Conservation (phyloP, 1,140 invertebrate species). For the Pemphigus obesinymphae region DNA sequence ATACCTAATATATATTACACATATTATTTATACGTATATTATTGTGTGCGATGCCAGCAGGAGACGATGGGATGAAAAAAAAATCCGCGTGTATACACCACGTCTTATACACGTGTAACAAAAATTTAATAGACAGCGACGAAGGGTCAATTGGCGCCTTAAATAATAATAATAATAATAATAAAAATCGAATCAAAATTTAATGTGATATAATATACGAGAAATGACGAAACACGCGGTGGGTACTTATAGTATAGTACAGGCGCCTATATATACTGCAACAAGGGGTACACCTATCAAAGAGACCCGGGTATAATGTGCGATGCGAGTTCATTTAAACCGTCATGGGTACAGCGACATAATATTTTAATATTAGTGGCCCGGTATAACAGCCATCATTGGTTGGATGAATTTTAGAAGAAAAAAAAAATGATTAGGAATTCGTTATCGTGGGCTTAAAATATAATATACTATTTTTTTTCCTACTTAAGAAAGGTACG, state of each 20-base stretch:
- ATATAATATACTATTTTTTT: neutral
- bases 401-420: neutral
- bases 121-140: constrained; percentile 15
- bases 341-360: no score
- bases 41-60: constrained; percentile 13
- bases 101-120: neutral
- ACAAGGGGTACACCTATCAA: no score
- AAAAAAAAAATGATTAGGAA: neutral
- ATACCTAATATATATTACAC: no score
- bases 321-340: neutral
- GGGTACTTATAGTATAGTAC: no score
- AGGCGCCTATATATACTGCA: no score
- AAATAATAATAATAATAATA: constrained; percentile 1
- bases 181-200: neutral
- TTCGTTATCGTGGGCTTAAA: neutral
- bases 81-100: neutral
- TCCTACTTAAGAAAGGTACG: neutral
- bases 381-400: no score
- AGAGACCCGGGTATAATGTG: no score
- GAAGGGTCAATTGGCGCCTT: constrained; percentile 10
- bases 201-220: neutral
- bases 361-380: neutral
- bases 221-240: neutral
- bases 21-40: neutral
- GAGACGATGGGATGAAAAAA: neutral